These are phyloP conservation scores for Chironomus tentans DNA, from an alignment of 2,888 invertebrate genomes.

Conservation along the genomic window DNA sequence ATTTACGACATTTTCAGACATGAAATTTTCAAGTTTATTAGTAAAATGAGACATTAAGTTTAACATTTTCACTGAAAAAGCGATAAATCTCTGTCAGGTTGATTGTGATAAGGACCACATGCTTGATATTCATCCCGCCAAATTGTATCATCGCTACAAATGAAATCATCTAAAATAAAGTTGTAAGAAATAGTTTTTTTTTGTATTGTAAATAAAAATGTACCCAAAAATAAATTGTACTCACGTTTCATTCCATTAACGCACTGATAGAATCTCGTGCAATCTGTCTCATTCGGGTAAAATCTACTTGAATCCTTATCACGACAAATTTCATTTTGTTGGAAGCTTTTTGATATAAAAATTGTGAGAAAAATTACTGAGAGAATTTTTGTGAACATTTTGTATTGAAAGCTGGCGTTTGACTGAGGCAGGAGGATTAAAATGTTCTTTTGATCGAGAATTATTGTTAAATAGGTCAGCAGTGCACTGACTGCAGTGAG, in stretches of 20 bases:
- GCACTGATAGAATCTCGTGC: neutral
- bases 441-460: no score
- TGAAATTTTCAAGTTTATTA: no score
- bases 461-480: no score
- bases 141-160: neutral
- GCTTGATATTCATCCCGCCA: neutral
- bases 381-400: neutral
- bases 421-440: no score
- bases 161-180: neutral
- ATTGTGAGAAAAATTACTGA: neutral
- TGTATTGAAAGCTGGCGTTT: neutral
- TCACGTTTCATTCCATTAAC: slow-evolving; percentile 3
- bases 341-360: neutral
- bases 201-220: no score
- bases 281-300: neutral
- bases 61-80: neutral
- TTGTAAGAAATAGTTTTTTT: no score
- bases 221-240: neutral
- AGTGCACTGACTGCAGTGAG: no score
- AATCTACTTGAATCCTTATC: neutral
- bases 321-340: neutral
- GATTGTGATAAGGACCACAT: neutral
- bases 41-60: neutral
- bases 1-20: no score
- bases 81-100: neutral